Evolutionary conservation across 2,888 invertebrate species (phyloP).

Genomic region (Trichogramma dendrolimi): DNA sequence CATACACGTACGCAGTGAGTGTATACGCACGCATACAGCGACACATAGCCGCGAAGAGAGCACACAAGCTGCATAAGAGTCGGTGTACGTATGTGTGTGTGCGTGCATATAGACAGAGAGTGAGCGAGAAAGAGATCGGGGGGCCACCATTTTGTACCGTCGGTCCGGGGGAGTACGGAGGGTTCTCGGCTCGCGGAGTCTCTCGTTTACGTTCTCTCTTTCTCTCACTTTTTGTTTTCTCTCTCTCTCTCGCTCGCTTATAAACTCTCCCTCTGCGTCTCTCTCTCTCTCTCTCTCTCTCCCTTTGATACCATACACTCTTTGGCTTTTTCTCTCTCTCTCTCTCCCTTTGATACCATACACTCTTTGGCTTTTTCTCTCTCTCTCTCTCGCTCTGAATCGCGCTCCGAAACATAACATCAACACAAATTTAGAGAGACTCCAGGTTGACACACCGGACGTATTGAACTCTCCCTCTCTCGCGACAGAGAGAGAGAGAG

Average conservation of each 20-base stretch:
- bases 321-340: conserved; percentile 4
- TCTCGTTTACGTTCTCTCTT: background rate
- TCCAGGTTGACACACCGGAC: no score
- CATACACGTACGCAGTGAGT: no score
- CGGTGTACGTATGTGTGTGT: no score
- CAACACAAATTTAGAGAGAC: background rate
- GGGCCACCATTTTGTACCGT: conserved; percentile 54
- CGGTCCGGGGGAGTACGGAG: no score
- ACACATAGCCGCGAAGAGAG: no score
- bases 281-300: background rate
- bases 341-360: background rate
- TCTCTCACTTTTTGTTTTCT: background rate
- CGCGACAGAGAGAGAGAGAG: no score
- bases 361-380: conserved; percentile 7
- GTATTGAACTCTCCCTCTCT: no score
- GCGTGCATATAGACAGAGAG: no score
- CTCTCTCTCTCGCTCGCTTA: background rate
- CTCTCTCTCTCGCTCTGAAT: conserved; percentile 6
- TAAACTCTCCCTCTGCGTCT: background rate
- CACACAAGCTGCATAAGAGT: no score
- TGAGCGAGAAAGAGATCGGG: conserved; percentile 29
- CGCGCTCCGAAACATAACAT: conserved; percentile 1
- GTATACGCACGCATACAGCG: no score
- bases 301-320: conserved; percentile 1
- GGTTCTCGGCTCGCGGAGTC: no score